Conservation (phyloP, 2,113 vertebrate genomes). For the Hemiprocne comata region DNA sequence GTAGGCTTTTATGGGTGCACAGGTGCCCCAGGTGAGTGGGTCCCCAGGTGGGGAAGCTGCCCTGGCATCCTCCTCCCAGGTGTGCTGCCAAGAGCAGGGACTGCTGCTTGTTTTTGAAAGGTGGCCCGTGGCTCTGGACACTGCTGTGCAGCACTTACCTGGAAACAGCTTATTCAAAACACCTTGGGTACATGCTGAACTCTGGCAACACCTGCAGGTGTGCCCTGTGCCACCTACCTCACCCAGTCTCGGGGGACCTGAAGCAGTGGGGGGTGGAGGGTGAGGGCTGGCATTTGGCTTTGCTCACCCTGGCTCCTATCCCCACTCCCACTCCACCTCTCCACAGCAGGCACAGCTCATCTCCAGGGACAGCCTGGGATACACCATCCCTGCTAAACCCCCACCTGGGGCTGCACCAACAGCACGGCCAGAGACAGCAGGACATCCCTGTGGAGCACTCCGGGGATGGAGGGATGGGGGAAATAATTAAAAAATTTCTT, state of each 20-base stretch:
- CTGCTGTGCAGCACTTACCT: background rate
- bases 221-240: background rate
- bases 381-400: background rate
- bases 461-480: background rate
- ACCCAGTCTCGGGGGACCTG: background rate
- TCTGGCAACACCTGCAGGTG: background rate
- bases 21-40: rapidly evolving
- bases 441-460: too few species aligned
- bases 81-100: background rate
- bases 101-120: background rate
- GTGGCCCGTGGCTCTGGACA: background rate
- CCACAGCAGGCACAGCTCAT: background rate
- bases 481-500: background rate
- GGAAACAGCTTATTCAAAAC: background rate
- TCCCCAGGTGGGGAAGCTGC: background rate
- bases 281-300: background rate
- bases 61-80: background rate
- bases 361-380: background rate
- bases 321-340: background rate
- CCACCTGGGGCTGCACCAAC: background rate
- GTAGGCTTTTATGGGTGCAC: background rate
- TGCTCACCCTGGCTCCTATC: background rate
- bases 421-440: rapidly evolving
- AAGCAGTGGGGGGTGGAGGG: rapidly evolving
- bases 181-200: rapidly evolving